Percentiles rank a stretch among this genome's conserved stretches.
phyloP scores from a whole-genome alignment of 2,888 invertebrate species.

The Phorcus lineatus region DNA sequence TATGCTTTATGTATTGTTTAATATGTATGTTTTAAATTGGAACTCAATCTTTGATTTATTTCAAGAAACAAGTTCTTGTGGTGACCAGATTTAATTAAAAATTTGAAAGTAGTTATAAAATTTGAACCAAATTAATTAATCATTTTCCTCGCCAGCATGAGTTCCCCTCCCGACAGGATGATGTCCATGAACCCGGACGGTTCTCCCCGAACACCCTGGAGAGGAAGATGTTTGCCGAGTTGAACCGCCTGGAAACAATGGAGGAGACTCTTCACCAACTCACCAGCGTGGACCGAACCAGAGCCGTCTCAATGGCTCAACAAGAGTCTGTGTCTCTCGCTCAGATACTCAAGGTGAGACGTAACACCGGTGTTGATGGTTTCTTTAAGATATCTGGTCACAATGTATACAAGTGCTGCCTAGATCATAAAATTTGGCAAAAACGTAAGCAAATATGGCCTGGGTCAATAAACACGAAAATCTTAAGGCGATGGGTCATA shows the following conservation, averaged over 20 bases:
- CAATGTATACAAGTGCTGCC: no score
- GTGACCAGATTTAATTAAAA: no score
- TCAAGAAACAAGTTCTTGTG: no score
- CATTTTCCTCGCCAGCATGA: conserved; percentile 5
- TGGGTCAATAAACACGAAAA: no score
- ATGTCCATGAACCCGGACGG: conserved; percentile 65
- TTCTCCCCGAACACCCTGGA: conserved; percentile 81
- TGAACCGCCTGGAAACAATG: conserved; percentile 80
- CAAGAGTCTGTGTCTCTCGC: conserved; percentile 75
- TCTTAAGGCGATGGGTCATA: no score
- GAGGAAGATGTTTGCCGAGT: conserved; percentile 80
- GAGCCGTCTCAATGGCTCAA: conserved; percentile 73
- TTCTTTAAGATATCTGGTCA: no score
- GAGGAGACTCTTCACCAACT: conserved; percentile 80
- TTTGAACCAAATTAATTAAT: background rate
- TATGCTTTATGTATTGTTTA: no score
- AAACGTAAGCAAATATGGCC: no score
- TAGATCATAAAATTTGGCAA: no score
- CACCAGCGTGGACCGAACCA: conserved; percentile 78
- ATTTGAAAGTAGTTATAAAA: background rate
- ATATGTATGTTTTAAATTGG: no score
- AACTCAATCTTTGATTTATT: no score
- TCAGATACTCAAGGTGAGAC: conserved; percentile 72
- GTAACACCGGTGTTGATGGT: no score
- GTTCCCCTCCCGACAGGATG: conserved; percentile 32